Evolutionary conservation across 1,140 invertebrate species (phyloP).

Genomic region (Spodoptera frugiperda): DNA sequence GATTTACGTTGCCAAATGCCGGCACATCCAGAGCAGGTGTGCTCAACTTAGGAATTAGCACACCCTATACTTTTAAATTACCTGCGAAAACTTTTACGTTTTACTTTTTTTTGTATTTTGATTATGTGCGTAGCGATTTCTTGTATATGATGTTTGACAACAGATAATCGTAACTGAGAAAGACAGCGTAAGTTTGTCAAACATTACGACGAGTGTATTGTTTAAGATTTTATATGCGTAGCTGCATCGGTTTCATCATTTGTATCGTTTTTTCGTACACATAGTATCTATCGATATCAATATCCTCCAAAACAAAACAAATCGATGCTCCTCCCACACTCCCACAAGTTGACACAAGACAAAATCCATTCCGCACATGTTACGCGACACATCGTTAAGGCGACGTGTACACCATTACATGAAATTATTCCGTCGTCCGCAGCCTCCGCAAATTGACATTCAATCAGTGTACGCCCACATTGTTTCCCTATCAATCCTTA

Average conservation of each 20-base stretch:
- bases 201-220: too few species aligned
- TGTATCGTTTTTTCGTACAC: too few species aligned
- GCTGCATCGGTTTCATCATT: too few species aligned
- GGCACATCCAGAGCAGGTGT: constrained; percentile 58
- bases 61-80: constrained; percentile 36
- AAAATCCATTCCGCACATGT: constrained; percentile 44
- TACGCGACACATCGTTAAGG: constrained; percentile 72
- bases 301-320: constrained; percentile 21
- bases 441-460: constrained; percentile 81
- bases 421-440: constrained; percentile 67
- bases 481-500: constrained; percentile 85
- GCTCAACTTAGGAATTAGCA: constrained; percentile 40
- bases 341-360: constrained; percentile 20
- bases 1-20: constrained; percentile 59
- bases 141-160: too few species aligned
- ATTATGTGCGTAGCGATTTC: neutral
- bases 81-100: neutral
- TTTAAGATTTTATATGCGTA: too few species aligned
- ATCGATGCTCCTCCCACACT: constrained; percentile 16
- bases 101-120: constrained; percentile 1
- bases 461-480: constrained; percentile 82
- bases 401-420: constrained; percentile 74
- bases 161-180: too few species aligned
- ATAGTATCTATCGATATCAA: neutral
- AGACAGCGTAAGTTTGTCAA: too few species aligned